Base-by-base conservation (phyloP, 2,113 vertebrate species). In the Acanthisitta chloris region DNA sequence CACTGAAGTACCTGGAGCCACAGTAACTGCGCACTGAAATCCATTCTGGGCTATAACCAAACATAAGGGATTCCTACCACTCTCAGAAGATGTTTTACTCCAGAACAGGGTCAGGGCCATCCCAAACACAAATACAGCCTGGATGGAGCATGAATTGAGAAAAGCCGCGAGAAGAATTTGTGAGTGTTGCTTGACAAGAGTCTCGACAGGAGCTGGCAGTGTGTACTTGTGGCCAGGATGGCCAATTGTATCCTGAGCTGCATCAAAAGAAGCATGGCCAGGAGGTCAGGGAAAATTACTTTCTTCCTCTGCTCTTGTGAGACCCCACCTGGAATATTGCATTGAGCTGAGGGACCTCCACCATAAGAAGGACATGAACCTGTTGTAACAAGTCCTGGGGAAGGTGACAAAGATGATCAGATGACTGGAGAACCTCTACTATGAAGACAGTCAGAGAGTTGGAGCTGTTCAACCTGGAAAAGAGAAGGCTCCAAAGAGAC, bases 1-100 rank as follows among this genome's bases (percentile, higher is more conserved):
- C 16, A 10, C 9, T 16, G 21, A 31, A 52, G 4, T n/a, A 45
- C 13, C 13, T 46, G 17, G 3, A 20, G 19, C 8, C 19, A 34
- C 28, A 71, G 43, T 55, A 88, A 49, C 10, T 9, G 7, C 3
- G 1, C 7, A 10, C 11, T 8, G 8, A 78, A 59, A 43, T 48
- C 34, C 9, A 33, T 29, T 74, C 51, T 57, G 43, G 24, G 8
- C n/a, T 17, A 31, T 54, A 52, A 64, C 4, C 4, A 40, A 45
- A n/a, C 19, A 33, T 0, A 1, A 12, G 25, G 9, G 1, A 11
- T 86, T 11, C 19, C 4, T 19, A 49, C 3, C 10, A 34, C 3
- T 67, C 19, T 72, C 21, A 62, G 48, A 93, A 81, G 10, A n/a
- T 13, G 0, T 36, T 79, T 89, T 81, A 48, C 5, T 65, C 11